phyloP scores from a whole-genome alignment of 2,888 invertebrate species.

The Synanthedon vespiformis region DNA sequence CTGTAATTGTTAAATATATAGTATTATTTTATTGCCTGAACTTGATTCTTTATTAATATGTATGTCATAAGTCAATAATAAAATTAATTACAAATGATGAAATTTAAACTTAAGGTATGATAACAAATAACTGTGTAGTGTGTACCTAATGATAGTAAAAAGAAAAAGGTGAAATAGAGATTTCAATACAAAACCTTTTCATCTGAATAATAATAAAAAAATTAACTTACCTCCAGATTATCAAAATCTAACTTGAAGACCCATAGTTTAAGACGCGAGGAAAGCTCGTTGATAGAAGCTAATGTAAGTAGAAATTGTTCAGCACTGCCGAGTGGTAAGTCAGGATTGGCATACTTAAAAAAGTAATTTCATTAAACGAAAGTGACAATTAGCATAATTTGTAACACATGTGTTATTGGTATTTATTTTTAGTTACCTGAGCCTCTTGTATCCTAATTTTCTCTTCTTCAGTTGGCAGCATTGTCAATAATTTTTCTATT shows the following conservation, averaged over 20 bases:
- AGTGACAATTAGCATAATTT: not conserved
- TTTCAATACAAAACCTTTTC: too few relatives aligned
- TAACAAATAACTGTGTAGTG: too few relatives aligned
- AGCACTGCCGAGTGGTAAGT: constrained; percentile 92
- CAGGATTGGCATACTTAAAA: constrained; percentile 82
- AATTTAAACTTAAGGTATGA: not conserved
- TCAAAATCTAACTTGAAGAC: constrained; percentile 99
- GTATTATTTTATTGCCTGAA: not conserved
- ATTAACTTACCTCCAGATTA: constrained; percentile 82
- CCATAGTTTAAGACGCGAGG: constrained; percentile 95
- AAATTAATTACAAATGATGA: not conserved
- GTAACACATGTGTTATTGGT: not conserved
- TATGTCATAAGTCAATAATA: not conserved
- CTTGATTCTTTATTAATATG: not conserved
- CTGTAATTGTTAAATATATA: constrained; percentile 33
- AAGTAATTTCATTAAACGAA: not conserved
- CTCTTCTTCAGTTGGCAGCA: constrained; percentile 98
- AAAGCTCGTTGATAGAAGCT: constrained; percentile 94
- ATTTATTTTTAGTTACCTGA: constrained; percentile 62
- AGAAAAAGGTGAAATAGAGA: too few relatives aligned
- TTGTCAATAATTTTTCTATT: constrained; percentile 96
- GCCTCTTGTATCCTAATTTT: constrained; percentile 96
- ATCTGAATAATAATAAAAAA: too few relatives aligned
- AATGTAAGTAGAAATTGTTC: constrained; percentile 98
- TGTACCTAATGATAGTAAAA: too few relatives aligned